Evolutionary conservation across 2,113 vertebrate genomes (phyloP), one percentile per base, ranked within the genome.

Genomic region (Ciconia boyciana): DNA sequence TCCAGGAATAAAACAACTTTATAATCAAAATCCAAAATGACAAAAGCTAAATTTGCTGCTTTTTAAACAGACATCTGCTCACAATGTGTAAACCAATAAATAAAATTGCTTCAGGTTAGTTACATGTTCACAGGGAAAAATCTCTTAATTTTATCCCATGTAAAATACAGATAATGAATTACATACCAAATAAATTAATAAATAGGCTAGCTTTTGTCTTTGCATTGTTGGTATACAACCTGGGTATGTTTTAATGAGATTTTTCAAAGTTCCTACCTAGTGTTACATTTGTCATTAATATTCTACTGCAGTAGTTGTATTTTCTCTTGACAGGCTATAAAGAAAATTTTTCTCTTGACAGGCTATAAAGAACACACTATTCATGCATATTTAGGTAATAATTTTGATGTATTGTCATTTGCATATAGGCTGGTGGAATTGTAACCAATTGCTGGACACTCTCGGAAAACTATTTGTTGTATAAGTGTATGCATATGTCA

Each of bases 11-110:
- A 66, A 88, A 36, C 16, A 41, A 70, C 49, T 89, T 87, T 54
- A 48, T 52, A 93, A 81, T 76, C 48, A 89, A 96, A 96, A 94
- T 89, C 57, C 26, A 86, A 94, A 90, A 55, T 70, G 72, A 95
- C 68, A 86, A 87, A 85, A 92, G 60, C 48, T 80, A 77, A 54
- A 68, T 74, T 89, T 88, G n/a, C 20, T 90, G 22, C 48, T 83
- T 97, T 96, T 88, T 52, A 71, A 93, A 78, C 43, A 92, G 39
- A 69, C 28, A 66, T 83, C 76, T 91, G 52, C 65, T 92, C 64
- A 55, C 48, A 84, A 12, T 29, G 29, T 87, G 80, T 51, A 90
- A 94, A 94, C 32, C n/a, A 68, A 68, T 71, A 95, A 71, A 88
- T 78, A 91, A 70, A 93, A 58, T 13, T 64, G 52, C 31, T 89